phyloP scores from a whole-genome alignment of 2,797 vertebrate genomes.

The Sphenopsis melanotis region DNA sequence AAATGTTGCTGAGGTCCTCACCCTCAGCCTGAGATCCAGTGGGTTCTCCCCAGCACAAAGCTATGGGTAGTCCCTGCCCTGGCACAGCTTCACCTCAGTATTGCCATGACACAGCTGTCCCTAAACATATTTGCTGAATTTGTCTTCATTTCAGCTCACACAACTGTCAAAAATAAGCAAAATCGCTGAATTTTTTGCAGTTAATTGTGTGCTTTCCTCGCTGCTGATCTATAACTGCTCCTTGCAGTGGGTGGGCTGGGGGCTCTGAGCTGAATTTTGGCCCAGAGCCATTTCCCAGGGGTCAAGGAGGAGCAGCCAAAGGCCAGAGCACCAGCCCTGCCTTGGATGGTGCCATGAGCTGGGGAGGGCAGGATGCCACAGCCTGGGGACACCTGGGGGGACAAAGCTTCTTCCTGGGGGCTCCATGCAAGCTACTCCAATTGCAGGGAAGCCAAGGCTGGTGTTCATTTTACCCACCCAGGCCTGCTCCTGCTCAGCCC shows the following conservation, averaged over 20 bases:
- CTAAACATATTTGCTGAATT: not conserved
- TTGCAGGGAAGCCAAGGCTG: not conserved
- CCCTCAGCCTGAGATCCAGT: not conserved
- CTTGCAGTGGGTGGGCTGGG: not conserved
- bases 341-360: not conserved
- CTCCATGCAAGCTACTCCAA: accelerated
- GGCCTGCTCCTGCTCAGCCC: not conserved
- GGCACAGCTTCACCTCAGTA: accelerated
- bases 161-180: not conserved
- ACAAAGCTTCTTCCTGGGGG: not conserved
- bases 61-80: accelerated
- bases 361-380: not conserved
- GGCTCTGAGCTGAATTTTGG: not conserved
- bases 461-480: accelerated
- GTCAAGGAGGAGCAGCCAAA: not conserved
- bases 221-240: accelerated
- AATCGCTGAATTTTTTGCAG: not conserved
- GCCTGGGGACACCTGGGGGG: not conserved
- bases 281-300: not conserved
- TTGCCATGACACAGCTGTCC: not conserved
- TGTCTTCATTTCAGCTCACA: not conserved
- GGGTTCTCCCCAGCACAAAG: accelerated
- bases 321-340: accelerated
- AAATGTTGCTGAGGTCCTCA: not conserved
- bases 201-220: accelerated